These are phyloP conservation scores for Argentina silus DNA, from an alignment of 2,797 vertebrate species.

Conservation along the genomic window DNA sequence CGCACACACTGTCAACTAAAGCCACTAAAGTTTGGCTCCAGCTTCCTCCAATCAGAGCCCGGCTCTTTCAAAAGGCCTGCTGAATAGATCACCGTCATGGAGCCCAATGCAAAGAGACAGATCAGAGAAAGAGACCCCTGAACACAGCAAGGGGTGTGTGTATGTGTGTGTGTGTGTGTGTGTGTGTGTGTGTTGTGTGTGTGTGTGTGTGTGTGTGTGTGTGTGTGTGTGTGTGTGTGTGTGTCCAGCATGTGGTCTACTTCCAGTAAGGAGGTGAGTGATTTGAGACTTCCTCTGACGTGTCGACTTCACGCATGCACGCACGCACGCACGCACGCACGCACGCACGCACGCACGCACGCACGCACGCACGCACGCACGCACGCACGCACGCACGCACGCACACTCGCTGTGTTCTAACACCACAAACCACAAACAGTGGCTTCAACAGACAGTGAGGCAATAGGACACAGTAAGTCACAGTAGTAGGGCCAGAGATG, in stretches of 20 bases:
- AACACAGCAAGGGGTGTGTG: slow-evolving; percentile 38
- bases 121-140: slow-evolving; percentile 65
- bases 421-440: not conserved
- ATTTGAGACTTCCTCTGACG: slow-evolving; percentile 46
- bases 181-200: slow-evolving; percentile 24
- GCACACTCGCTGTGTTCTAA: slow-evolving; percentile 11
- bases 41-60: slow-evolving; percentile 29
- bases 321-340: not conserved
- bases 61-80: slow-evolving; percentile 61
- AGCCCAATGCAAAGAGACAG: slow-evolving; percentile 73
- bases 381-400: slow-evolving; percentile 1
- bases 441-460: slow-evolving; percentile 32
- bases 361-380: slow-evolving; percentile 10
- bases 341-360: not conserved
- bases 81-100: slow-evolving; percentile 76
- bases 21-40: slow-evolving; percentile 43
- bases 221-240: slow-evolving; percentile 3
- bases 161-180: slow-evolving; percentile 17
- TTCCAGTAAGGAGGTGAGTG: slow-evolving; percentile 50
- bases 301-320: not conserved
- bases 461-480: too few relatives aligned
- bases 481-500: slow-evolving; percentile 42
- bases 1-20: slow-evolving; percentile 49
- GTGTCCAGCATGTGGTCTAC: slow-evolving; percentile 30
- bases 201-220: slow-evolving; percentile 33